Base-by-base conservation (phyloP, 2,113 vertebrate species). In the Seriola aureovittata region DNA sequence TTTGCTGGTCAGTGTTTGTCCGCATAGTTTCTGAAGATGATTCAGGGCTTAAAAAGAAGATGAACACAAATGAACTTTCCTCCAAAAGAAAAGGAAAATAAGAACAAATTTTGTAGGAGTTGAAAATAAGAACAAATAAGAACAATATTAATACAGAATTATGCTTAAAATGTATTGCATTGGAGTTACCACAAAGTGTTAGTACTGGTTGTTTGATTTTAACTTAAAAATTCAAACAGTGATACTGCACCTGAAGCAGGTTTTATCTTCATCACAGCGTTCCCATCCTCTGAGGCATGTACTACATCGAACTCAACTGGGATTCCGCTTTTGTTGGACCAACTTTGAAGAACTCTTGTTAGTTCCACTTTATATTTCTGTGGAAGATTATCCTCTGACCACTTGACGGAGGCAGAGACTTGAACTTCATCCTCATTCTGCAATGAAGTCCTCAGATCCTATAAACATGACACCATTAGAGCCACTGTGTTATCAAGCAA, bases 211-310 rank as follows among this genome's bases (percentile, higher is more conserved):
- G 6, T 70, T 21, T 1, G 1, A 74, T 44, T 32, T 16, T 32
- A 25, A 5, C 6, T 54, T 8, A 7, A 48, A 23, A 42, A 54
- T 17, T 46, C 2, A 23, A 23, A 29, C 0, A 46, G 32, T 63
- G 8, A 66, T 58, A 85, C 71, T 58, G n/a, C 55, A 93, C 93
- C 89, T 92, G 69, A 4, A 65, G 21, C 25, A 17, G 88, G 87
- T 2, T 25, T 23, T n/a, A 92, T 40, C 3, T 5, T n/a, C 29
- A 93, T 54, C 8, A 16, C 3, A 42, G 57, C 84, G 1, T 0
- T 12, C 0, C 4, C 59, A 11, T 86, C 80, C 0, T 9, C 5
- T 5, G 1, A 4, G 1, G 9, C 8, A 0, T 0, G 4, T 1
- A 13, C 0, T 17, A 90, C 36, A 1, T 0, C 2, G 2, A 17